Evolutionary conservation across 1,140 invertebrate genomes (phyloP), one percentile per base, ranked within the genome.

Genomic region (Cydia pomonella): DNA sequence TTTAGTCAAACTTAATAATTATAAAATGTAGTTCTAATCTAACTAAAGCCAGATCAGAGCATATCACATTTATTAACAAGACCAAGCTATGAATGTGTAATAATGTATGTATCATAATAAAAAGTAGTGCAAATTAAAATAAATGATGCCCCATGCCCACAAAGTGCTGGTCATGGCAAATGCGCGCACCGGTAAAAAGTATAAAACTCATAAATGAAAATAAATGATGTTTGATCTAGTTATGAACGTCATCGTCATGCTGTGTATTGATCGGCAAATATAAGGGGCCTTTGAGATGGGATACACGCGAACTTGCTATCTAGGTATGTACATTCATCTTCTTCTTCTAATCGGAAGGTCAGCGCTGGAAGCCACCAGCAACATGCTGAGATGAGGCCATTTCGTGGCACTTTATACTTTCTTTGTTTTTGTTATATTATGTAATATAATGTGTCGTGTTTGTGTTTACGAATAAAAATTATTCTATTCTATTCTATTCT

Each of bases 171-270:
- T 69, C 64, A 69, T 69, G 27, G 29, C n/a, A 69, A 69, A 69
- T 69, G 64, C 64, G 29, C 64, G 64, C 23, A 69, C 29, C 64
- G 64, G 64, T 69, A 69, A 69, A 72, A 72, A 72, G 12, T 72
- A 72, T 47, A 72, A 44, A 72, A 23, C 16, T n/a, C 10, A 72
- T 25, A 72, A 72, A 72, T 72, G n/a, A 41, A 72, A 41, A 72
- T 47, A 72, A 72, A 72, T 72, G 71, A 72, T 72, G 71, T 72
- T 72, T 72, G 71, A 72, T 72, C 71, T 72, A 27, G 71, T 72
- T 72, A 72, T 12, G 41, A 69, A 69, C 64, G 29, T 38, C 29
- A 33, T 18, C 27, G 64, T 33, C 64, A 69, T 33, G 23, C 16
- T 21, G 53, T 23, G 13, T 69, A 41, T 69, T 18, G 64, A 69